phyloP scores from a whole-genome alignment of 2,888 invertebrate species.

The Cryptophagus acutangulus region DNA sequence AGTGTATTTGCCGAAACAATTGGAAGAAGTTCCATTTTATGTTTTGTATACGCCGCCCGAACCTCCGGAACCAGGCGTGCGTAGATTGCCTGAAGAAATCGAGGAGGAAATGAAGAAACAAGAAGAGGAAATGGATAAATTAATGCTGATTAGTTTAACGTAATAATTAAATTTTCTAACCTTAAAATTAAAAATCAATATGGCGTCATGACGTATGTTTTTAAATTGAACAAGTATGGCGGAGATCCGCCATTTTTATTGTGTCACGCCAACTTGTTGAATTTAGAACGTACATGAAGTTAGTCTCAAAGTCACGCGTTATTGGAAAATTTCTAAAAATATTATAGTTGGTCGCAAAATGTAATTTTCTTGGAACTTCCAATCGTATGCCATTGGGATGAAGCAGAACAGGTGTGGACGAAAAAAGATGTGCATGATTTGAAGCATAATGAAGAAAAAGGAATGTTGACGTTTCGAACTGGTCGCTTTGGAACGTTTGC shows the following conservation, averaged over 20 bases:
- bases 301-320: too few relatives aligned
- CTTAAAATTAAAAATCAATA: slow-evolving; percentile 54
- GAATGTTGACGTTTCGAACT: slow-evolving; percentile 69
- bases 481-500: slow-evolving; percentile 66
- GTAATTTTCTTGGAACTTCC: slow-evolving; percentile 46
- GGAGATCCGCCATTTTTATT: too few relatives aligned
- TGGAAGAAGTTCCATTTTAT: slow-evolving; percentile 58
- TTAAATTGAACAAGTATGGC: too few relatives aligned
- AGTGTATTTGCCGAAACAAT: slow-evolving; percentile 58
- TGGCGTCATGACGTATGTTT: slow-evolving; percentile 29
- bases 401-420: slow-evolving; percentile 34
- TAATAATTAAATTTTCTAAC: slow-evolving; percentile 44
- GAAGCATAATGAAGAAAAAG: slow-evolving; percentile 81
- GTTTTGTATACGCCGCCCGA: slow-evolving; percentile 63
- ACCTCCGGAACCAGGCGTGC: slow-evolving; percentile 60
- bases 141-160: slow-evolving; percentile 68
- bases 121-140: slow-evolving; percentile 68
- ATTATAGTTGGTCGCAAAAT: slow-evolving; percentile 39
- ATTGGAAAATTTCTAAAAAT: too few relatives aligned
- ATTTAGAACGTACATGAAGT: slow-evolving; percentile 3
- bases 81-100: slow-evolving; percentile 71
- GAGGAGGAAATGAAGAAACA: slow-evolving; percentile 71
- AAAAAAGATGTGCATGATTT: slow-evolving; percentile 40
- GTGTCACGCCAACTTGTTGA: too few relatives aligned
- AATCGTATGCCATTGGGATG: slow-evolving; percentile 42